Conservation (phyloP, 2,888 invertebrate species). For the Pinctada fucata region DNA sequence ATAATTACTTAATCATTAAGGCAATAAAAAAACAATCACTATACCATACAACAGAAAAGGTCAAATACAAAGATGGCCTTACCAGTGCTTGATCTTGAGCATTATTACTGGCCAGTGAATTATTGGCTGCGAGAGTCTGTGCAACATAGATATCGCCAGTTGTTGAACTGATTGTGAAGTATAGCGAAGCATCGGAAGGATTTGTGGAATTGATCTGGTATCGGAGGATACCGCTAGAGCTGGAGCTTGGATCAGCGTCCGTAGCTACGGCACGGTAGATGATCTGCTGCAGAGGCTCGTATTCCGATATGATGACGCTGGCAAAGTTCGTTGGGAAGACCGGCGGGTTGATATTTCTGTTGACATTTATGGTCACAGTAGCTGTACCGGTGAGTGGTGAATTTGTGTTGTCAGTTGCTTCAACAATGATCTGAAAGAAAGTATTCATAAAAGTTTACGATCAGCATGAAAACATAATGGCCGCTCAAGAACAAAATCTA, state of each 20-base stretch:
- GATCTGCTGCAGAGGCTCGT: slow-evolving; percentile 28
- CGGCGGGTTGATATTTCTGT: slow-evolving; percentile 56
- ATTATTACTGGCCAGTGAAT: background rate
- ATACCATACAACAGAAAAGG: no score
- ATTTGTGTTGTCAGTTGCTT: slow-evolving; percentile 49
- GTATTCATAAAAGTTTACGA: background rate
- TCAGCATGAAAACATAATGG: background rate
- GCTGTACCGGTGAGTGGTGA: slow-evolving; percentile 45
- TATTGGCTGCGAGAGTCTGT: slow-evolving; percentile 33
- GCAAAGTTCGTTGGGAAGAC: slow-evolving; percentile 46
- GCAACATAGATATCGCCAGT: slow-evolving; percentile 56
- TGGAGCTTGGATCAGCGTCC: slow-evolving; percentile 49
- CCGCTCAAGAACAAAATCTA: background rate
- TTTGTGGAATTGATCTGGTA: slow-evolving; percentile 37
- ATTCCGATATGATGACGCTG: slow-evolving; percentile 51
- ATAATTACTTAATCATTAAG: no score
- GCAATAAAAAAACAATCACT: no score
- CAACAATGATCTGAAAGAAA: slow-evolving; percentile 48
- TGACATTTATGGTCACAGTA: slow-evolving; percentile 52
- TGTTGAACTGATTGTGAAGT: slow-evolving; percentile 53
- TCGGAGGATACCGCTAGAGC: slow-evolving; percentile 46
- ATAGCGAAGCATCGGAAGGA: slow-evolving; percentile 37
- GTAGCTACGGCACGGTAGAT: slow-evolving; percentile 44
- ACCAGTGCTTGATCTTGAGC: no score
- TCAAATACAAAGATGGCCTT: no score